Percentiles rank a stretch among this genome's conserved stretches.
Conservation (phyloP, 2,888 invertebrate species). For the Acanthosepion esculentum region DNA sequence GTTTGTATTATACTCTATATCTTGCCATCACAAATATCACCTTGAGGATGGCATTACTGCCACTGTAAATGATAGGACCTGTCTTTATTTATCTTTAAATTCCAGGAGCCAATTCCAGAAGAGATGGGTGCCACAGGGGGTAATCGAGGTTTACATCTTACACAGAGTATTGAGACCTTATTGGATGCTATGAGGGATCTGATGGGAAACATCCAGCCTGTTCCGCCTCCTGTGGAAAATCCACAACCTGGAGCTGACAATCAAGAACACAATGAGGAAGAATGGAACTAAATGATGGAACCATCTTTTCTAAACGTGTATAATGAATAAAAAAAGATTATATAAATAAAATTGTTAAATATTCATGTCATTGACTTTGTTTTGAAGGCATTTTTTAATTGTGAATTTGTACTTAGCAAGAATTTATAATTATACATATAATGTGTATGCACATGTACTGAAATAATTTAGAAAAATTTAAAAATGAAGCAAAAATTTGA, state of each 20-base stretch:
- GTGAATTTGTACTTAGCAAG: neutral
- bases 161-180: slow-evolving; percentile 81
- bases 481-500: too few relatives aligned
- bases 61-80: neutral
- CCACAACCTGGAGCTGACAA: slow-evolving; percentile 51
- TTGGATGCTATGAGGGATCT: slow-evolving; percentile 85
- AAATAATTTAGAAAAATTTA: too few relatives aligned
- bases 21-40: too few relatives aligned
- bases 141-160: slow-evolving; percentile 76
- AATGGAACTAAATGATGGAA: slow-evolving; percentile 50
- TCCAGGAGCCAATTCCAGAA: slow-evolving; percentile 57
- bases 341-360: slow-evolving; percentile 4
- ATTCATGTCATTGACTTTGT: neutral
- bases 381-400: neutral
- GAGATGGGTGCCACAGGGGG: slow-evolving; percentile 61
- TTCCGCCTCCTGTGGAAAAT: slow-evolving; percentile 78
- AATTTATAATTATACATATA: neutral
- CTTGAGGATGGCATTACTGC: neutral
- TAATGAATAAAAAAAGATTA: neutral
- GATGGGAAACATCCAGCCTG: slow-evolving; percentile 80
- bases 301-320: neutral
- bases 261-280: slow-evolving; percentile 54
- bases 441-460: too few relatives aligned
- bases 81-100: neutral
- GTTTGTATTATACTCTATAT: too few relatives aligned